phyloP scores from a whole-genome alignment of 2,797 vertebrate species.

The Mus minutoides region DNA sequence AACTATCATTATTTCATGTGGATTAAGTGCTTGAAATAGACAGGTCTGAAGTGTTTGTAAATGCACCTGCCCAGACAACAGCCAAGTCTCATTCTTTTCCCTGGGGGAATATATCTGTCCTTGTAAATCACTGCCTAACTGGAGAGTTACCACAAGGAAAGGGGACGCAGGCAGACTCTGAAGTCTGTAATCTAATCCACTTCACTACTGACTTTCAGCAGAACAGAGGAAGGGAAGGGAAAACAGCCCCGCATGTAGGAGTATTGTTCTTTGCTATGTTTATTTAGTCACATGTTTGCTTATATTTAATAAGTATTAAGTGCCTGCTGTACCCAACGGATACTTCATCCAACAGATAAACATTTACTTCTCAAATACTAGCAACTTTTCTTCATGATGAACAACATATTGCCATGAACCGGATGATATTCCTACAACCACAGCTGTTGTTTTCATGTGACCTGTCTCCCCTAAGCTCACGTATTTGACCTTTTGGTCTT shows the following conservation, averaged over 20 bases:
- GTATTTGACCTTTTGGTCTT: background rate
- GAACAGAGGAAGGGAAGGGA: background rate
- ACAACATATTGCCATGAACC: background rate
- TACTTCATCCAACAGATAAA: conserved; percentile 9
- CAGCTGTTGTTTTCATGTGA: background rate
- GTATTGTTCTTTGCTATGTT: background rate
- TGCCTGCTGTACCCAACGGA: background rate
- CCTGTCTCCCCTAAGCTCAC: background rate
- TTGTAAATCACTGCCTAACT: background rate
- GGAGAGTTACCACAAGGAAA: background rate
- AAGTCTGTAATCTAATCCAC: background rate
- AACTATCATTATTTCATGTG: conserved; percentile 46
- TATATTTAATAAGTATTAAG: background rate
- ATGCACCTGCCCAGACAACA: conserved; percentile 22
- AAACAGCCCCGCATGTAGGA: background rate
- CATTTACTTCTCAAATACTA: background rate
- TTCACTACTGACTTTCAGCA: background rate
- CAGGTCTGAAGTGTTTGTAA: conserved; percentile 30
- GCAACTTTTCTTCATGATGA: background rate
- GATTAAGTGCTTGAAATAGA: conserved; percentile 56
- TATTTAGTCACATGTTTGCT: background rate
- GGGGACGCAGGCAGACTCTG: background rate
- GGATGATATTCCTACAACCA: background rate
- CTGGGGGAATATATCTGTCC: background rate
- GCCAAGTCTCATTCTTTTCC: conserved; percentile 39